These are phyloP conservation scores for Brachionus rotundiformis DNA, from an alignment of 1,140 invertebrate genomes.

Conservation along the genomic window DNA sequence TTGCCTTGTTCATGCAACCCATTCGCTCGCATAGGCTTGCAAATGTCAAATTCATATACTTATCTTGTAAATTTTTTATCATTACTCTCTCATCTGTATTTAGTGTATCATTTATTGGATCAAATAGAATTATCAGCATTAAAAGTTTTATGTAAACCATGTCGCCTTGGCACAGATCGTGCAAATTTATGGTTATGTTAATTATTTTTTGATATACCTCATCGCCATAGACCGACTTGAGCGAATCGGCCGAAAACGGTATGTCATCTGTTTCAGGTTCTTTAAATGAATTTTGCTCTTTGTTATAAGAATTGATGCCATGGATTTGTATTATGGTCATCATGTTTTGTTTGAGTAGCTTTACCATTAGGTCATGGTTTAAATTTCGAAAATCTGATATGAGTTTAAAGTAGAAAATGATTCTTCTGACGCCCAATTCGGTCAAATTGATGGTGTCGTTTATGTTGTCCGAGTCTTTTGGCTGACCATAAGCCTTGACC, in stretches of 20 bases:
- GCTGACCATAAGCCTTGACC: constrained; percentile 36
- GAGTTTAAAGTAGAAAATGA: constrained; percentile 49
- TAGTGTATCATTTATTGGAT: constrained; percentile 13
- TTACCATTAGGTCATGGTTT: constrained; percentile 46
- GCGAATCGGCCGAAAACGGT: constrained; percentile 31
- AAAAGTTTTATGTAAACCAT: constrained; percentile 31
- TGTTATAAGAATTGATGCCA: constrained; percentile 44
- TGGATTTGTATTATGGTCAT: constrained; percentile 51
- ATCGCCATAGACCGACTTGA: constrained; percentile 29
- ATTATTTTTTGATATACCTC: neutral
- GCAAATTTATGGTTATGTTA: constrained; percentile 22
- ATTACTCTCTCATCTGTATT: neutral
- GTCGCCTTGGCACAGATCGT: constrained; percentile 44
- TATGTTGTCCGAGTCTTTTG: constrained; percentile 25
- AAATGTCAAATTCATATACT: constrained; percentile 26
- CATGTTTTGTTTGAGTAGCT: constrained; percentile 48
- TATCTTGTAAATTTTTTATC: constrained; percentile 32
- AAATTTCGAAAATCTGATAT: constrained; percentile 49
- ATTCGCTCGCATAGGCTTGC: constrained; percentile 2
- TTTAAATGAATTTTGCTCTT: constrained; percentile 27
- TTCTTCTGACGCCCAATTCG: constrained; percentile 35
- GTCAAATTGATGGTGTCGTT: constrained; percentile 44
- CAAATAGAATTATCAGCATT: constrained; percentile 38
- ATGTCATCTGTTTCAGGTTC: constrained; percentile 44
- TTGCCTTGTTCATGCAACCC: neutral